phyloP scores from a whole-genome alignment of 2,888 invertebrate species.

The Pantelozetes paolii region DNA sequence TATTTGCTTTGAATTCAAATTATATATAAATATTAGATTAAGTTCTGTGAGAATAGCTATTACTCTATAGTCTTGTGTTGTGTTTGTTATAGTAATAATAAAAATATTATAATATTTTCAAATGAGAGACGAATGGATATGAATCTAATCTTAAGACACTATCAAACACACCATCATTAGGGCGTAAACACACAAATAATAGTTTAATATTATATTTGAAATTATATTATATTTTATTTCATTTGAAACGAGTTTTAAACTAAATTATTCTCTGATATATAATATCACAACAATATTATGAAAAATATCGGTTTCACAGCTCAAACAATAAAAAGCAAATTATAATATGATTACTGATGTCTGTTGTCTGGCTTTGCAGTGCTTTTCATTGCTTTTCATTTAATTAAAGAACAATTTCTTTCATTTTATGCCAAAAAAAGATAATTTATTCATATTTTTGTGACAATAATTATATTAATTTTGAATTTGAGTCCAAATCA shows the following conservation, averaged over 20 bases:
- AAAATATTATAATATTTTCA: neutral
- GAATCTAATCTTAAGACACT: slow-evolving; percentile 19
- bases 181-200: slow-evolving; percentile 28
- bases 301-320: slow-evolving; percentile 25
- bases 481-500: slow-evolving; percentile 13
- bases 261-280: slow-evolving; percentile 10
- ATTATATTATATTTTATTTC: neutral
- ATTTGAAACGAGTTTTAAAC: slow-evolving; percentile 16
- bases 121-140: slow-evolving; percentile 29
- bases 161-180: slow-evolving; percentile 36
- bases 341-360: neutral
- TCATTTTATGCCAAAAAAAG: too few species aligned
- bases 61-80: slow-evolving; percentile 18
- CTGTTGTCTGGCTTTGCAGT: slow-evolving; percentile 17
- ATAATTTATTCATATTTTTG: neutral
- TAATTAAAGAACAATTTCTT: neutral
- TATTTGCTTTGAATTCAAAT: neutral
- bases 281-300: slow-evolving; percentile 13
- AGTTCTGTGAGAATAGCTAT: neutral
- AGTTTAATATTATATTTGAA: neutral
- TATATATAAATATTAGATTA: neutral
- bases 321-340: slow-evolving; percentile 8
- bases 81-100: neutral
- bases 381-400: too few species aligned
- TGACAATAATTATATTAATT: too few species aligned